These are phyloP conservation scores for Oscheius sp. DNA, from an alignment of 2,888 invertebrate genomes.

Conservation along the genomic window DNA sequence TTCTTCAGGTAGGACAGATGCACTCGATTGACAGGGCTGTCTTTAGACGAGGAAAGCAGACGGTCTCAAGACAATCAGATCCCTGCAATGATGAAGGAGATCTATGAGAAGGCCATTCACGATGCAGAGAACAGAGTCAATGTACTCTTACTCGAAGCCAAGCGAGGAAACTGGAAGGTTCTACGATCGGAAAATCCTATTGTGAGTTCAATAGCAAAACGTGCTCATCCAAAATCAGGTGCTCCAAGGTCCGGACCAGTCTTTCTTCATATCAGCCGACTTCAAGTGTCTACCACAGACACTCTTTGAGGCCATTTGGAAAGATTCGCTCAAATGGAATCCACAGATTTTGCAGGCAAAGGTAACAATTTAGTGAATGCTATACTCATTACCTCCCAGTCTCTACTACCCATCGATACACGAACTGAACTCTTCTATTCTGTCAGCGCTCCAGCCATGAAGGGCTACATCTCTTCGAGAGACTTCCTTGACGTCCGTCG, in stretches of 20 bases:
- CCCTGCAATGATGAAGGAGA: constrained; percentile 24
- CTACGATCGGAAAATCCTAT: constrained; percentile 37
- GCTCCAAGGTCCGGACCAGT: constrained; percentile 49
- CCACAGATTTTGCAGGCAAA: constrained; percentile 59
- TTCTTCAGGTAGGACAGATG: constrained; percentile 41
- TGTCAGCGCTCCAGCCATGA: constrained; percentile 64
- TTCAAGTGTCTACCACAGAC: constrained; percentile 49
- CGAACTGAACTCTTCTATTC: constrained; percentile 64
- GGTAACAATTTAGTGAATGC: constrained; percentile 8
- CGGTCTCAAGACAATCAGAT: not conserved
- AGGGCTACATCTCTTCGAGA: constrained; percentile 66
- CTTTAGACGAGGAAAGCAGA: constrained; percentile 16
- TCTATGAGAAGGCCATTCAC: constrained; percentile 36
- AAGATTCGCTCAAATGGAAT: constrained; percentile 63
- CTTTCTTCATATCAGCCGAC: constrained; percentile 55
- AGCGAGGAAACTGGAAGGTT: constrained; percentile 51
- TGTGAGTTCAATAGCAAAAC: constrained; percentile 9
- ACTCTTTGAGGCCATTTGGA: constrained; percentile 63
- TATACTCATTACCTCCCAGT: constrained; percentile 36
- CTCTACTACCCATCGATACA: constrained; percentile 54
- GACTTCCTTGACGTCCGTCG: constrained; percentile 52
- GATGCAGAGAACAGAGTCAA: constrained; percentile 44
- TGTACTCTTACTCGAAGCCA: constrained; percentile 43
- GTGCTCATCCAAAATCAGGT: not conserved
- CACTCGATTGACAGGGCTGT: no score